Evolutionary conservation across 2,888 invertebrate species (phyloP), one percentile per base, ranked within the genome.

Genomic region (Aelia acuminata): DNA sequence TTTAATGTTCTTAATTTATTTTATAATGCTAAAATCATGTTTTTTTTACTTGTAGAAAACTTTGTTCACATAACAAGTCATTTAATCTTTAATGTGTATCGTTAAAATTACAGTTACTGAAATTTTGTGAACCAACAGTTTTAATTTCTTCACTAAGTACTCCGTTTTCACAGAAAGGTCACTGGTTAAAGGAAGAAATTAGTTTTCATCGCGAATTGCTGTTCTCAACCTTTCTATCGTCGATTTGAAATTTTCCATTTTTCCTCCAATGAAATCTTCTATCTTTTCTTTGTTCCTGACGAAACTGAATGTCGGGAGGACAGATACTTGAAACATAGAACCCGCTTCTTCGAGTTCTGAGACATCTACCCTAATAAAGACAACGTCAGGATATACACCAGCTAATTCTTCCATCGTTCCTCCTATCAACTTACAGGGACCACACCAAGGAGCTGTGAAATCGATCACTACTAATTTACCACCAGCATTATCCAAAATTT

Each of bases 401-500:
- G 87, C 87, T n/a, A 87, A 31, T 7, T 63, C 53, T 43, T 87
- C 87, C 63, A 87, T 26, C 15, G 87, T 87, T 26, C 63, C 63
- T 35, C 87, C 87, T 15, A 31, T 63, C 57, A 87, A 47, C 70
- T 87, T 57, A 48, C 87, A 87, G 22, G 87, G 87, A 0, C 87
- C 87, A 48, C 87, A 87, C 87, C 87, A 87, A 47, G 87, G 87
- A 18, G 87, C 57, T 22, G 87, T 87, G 87, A 87, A 87, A 26
- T 87, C 57, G 13, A 87, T 47, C 7, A 53, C 50, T 11, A 87
- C 87, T 43, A 87, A 43, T 48, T 43, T 87, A 18, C 26, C 11
- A 18, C 87, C 87, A 15, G 87, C 87, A 47, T 63, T 47, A 47
- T 87, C 87, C 31, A 87, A 31, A 70, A 63, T 70, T 53, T 63